Evolutionary conservation across 2,113 vertebrate species (phyloP).

Genomic region (Takifugu bimaculatus): DNA sequence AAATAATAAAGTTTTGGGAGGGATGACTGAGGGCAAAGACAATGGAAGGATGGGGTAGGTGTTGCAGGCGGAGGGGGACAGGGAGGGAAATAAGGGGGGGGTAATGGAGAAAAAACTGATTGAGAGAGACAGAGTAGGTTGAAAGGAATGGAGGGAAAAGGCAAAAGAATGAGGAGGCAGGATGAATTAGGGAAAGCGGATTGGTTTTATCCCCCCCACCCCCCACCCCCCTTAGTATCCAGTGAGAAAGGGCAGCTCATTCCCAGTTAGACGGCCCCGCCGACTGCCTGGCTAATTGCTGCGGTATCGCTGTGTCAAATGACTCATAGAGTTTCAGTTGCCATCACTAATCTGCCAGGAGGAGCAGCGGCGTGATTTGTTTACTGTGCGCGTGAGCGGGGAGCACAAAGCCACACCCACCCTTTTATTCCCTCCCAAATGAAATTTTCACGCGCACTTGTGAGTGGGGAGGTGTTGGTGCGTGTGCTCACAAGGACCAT

Average conservation of each 20-base stretch:
- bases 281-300: conserved; percentile 59
- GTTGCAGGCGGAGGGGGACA: too few relatives aligned
- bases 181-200: conserved; percentile 38
- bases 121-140: conserved; percentile 36
- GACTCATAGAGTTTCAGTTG: conserved; percentile 64
- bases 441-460: conserved; percentile 39
- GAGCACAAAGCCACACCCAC: conserved; percentile 53
- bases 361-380: conserved; percentile 57
- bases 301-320: conserved; percentile 66
- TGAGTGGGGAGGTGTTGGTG: conserved; percentile 18
- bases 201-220: conserved; percentile 37
- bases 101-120: conserved; percentile 24
- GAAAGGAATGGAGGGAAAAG: conserved; percentile 38
- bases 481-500: neutral
- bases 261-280: conserved; percentile 34
- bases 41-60: conserved; percentile 35
- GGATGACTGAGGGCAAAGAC: neutral
- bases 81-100: neutral
- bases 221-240: conserved; percentile 2
- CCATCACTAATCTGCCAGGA: conserved; percentile 58
- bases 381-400: conserved; percentile 49
- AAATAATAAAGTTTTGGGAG: neutral
- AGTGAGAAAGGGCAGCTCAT: conserved; percentile 12
- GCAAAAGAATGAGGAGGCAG: conserved; percentile 44
- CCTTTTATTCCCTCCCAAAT: conserved; percentile 50